Conservation (phyloP, 2,113 vertebrate species). For the Equus quagga region DNA sequence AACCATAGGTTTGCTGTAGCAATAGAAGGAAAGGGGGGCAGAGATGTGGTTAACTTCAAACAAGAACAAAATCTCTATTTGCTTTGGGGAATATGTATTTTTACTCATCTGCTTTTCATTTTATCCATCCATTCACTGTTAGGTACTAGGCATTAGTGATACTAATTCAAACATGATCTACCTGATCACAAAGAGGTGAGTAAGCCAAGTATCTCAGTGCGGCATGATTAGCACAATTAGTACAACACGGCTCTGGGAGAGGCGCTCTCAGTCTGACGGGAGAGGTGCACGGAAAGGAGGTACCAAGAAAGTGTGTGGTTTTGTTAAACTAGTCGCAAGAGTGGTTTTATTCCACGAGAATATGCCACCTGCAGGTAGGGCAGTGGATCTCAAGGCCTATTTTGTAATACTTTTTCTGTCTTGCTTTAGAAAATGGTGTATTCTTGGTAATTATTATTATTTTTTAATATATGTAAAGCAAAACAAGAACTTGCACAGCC, state of each 20-base stretch:
- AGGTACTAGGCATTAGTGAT: not conserved
- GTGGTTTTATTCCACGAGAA: not conserved
- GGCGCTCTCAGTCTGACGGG: not conserved
- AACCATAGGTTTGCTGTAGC: not conserved
- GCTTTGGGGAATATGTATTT: not conserved
- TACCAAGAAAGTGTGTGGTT: not conserved
- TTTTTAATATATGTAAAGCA: not conserved
- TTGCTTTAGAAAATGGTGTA: not conserved
- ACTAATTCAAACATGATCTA: not conserved
- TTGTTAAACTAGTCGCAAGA: not conserved
- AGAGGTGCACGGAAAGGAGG: not conserved
- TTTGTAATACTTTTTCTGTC: not conserved
- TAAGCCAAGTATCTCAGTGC: not conserved
- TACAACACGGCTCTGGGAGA: not conserved
- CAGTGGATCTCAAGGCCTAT: not conserved
- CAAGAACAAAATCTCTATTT: not conserved
- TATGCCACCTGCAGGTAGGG: not conserved
- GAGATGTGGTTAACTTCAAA: not conserved
- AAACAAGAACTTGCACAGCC: not conserved
- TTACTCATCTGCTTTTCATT: not conserved
- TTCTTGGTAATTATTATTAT: not conserved
- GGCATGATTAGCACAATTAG: not conserved
- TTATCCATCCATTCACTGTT: not conserved
- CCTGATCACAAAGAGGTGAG: not conserved
- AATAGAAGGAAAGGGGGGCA: not conserved